phyloP scores from a whole-genome alignment of 2,888 invertebrate genomes.

The Bellardia pandia region DNA sequence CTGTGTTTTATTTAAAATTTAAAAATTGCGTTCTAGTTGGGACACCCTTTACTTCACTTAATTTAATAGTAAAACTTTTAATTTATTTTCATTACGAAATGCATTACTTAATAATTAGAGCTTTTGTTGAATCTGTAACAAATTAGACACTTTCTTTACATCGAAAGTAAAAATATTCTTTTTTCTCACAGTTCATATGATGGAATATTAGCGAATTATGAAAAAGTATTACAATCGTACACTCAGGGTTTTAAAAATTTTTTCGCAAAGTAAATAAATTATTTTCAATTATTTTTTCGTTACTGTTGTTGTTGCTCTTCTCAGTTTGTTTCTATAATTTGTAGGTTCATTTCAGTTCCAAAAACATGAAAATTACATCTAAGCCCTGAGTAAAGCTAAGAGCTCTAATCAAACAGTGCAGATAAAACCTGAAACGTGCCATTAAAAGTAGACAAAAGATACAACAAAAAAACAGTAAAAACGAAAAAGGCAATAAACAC shows the following conservation, averaged over 20 bases:
- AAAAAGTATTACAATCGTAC: too few relatives aligned
- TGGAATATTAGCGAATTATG: neutral
- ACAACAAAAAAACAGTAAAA: neutral
- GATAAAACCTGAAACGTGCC: slow-evolving; percentile 56
- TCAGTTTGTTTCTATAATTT: slow-evolving; percentile 10
- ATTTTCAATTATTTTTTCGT: neutral
- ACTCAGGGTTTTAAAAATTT: too few relatives aligned
- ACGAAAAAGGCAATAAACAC: slow-evolving; percentile 1
- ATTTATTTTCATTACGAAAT: too few relatives aligned
- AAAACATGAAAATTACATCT: slow-evolving; percentile 10
- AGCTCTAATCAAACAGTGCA: slow-evolving; percentile 56
- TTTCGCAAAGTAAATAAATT: too few relatives aligned
- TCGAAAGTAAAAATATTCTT: neutral
- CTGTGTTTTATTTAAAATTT: too few relatives aligned
- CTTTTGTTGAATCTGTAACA: too few relatives aligned
- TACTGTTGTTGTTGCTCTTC: neutral
- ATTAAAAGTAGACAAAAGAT: slow-evolving; percentile 30
- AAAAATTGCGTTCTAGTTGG: too few relatives aligned
- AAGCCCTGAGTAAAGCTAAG: slow-evolving; percentile 12
- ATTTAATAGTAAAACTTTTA: too few relatives aligned
- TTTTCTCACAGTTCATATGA: neutral
- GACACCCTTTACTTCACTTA: too few relatives aligned
- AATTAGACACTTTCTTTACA: too few relatives aligned
- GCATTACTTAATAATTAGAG: too few relatives aligned
- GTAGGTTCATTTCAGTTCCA: neutral